These are phyloP conservation scores for Aspidoscelis tigris DNA, from an alignment of 2,113 vertebrate species.

Conservation along the genomic window DNA sequence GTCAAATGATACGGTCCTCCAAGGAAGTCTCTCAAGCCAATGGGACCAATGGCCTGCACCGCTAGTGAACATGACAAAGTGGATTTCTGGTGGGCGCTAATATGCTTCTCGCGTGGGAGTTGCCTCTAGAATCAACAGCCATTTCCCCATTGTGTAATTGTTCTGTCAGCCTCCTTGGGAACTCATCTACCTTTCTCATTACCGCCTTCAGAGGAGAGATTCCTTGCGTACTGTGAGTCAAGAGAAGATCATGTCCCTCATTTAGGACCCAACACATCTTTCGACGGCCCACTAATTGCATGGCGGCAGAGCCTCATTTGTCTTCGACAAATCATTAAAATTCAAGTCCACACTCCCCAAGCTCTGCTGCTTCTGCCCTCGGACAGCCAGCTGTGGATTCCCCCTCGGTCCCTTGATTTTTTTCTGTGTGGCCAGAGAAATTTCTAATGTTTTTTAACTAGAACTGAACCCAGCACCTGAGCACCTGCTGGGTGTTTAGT, in stretches of 20 bases:
- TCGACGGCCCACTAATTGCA: constrained; percentile 86
- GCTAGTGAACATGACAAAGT: constrained; percentile 4
- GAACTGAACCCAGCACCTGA: constrained; percentile 71
- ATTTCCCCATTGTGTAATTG: constrained; percentile 69
- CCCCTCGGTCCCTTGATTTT: too few species aligned
- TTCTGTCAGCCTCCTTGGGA: constrained; percentile 73
- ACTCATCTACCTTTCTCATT: constrained; percentile 82
- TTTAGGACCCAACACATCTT: constrained; percentile 87
- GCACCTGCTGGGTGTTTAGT: constrained; percentile 76
- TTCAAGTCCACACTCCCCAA: constrained; percentile 77
- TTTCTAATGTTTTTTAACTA: constrained; percentile 72
- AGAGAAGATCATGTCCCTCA: constrained; percentile 89
- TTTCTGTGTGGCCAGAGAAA: constrained; percentile 55
- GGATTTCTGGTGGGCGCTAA: neutral
- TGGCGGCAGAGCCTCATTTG: constrained; percentile 84
- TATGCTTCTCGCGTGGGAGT: neutral
- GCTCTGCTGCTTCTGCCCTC: constrained; percentile 65
- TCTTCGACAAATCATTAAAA: constrained; percentile 83
- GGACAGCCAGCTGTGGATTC: constrained; percentile 78
- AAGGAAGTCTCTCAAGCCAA: neutral
- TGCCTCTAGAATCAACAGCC: constrained; percentile 57
- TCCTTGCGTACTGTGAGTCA: constrained; percentile 83
- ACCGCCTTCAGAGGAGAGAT: constrained; percentile 82
- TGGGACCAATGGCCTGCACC: neutral
- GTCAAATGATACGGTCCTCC: neutral